Conservation (phyloP, 2,113 vertebrate species). For the Promerops cafer region DNA sequence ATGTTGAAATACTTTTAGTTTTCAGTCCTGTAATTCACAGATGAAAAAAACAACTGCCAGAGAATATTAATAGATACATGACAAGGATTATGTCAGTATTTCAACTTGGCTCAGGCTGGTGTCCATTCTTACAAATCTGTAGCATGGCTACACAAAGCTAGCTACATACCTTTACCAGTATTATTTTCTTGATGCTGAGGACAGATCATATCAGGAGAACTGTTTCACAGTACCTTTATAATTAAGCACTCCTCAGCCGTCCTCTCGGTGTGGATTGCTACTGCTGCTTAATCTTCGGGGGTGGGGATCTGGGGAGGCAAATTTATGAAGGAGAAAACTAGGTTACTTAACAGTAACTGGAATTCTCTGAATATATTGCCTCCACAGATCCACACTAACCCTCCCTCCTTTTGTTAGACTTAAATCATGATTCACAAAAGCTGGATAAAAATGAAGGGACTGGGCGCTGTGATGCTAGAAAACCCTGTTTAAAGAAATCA, state of each 20-base stretch:
- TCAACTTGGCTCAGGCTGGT: background rate
- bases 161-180: constrained; percentile 52
- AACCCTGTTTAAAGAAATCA: constrained; percentile 22
- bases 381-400: constrained; percentile 68
- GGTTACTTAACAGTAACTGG: constrained; percentile 68
- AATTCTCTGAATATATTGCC: constrained; percentile 69
- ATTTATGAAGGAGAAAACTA: constrained; percentile 71
- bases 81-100: background rate
- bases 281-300: constrained; percentile 62
- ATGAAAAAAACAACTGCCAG: background rate
- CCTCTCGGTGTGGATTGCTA: constrained; percentile 63
- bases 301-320: constrained; percentile 67
- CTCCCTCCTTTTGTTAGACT: constrained; percentile 44
- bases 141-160: constrained; percentile 3
- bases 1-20: background rate
- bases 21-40: background rate
- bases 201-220: constrained; percentile 41
- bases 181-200: constrained; percentile 44
- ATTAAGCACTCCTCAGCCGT: constrained; percentile 65
- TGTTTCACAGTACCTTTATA: constrained; percentile 65
- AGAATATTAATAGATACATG: background rate
- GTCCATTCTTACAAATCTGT: background rate
- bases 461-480: constrained; percentile 8
- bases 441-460: constrained; percentile 23
- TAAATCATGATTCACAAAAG: constrained; percentile 22